Base-by-base conservation (phyloP, 2,888 invertebrate species). In the Calameuta idolon region DNA sequence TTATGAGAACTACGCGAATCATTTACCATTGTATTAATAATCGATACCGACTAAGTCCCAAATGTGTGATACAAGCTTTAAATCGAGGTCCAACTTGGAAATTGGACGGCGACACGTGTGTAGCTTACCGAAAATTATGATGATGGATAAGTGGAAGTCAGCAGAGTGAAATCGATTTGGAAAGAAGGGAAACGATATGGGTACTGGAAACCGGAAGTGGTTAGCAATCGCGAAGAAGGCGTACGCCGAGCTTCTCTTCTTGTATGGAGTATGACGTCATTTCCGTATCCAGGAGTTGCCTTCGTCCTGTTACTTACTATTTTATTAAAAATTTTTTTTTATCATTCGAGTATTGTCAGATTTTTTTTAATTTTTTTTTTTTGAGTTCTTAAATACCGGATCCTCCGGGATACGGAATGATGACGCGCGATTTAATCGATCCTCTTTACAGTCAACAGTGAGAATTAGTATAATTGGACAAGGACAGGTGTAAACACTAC, bases 51-150 rank as follows among this genome's bases (percentile, higher is more conserved):
- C 74, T 77, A 71, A 77, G 75, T 77, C 77, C 77, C 77, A 69
- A 40, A 40, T 33, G 77, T 77, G 77, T 77, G 77, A 77, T 77
- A 77, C 77, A 77, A 77, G 77, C 77, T 77, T 77, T 77, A 77
- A 77, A 30, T 77, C 69, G 75, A 75, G 75, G 75, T 77, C 77
- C 77, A 75, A 77, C 33, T 2, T 69, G 69, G 31, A 69, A 68
- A 35, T 68, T 34, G 74, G 74, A 74, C 74, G 69, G 77, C 74
- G 77, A 69, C 77, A 73, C 40, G 40, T 40, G 40, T 15, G 15
- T 40, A 40, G 40, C 40, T 40, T 77, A 69, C n/a, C 30, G 77
- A 34, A 55, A 68, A 75, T 76, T 68, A 34, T 69, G 55, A n/a
- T 9, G 34, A 69, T 75, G 69, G 75, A 69, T 34, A 23, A 69